These are phyloP conservation scores for Silurus asotus DNA, from an alignment of 2,113 vertebrate species.

Conservation along the genomic window DNA sequence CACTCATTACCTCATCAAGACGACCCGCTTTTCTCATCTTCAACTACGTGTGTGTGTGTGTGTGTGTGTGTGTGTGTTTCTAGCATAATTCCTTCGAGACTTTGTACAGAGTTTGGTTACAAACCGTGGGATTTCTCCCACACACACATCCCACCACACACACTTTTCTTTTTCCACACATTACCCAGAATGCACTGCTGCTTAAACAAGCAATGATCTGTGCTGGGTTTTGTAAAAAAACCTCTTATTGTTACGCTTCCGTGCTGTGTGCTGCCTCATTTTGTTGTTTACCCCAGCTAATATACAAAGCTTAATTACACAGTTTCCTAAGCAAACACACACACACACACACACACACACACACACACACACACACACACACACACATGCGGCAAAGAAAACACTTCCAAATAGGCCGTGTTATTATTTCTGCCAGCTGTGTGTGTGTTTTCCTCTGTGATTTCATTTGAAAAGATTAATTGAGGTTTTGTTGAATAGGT, in stretches of 20 bases:
- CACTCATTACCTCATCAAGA: background rate
- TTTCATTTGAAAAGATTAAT: constrained; percentile 22
- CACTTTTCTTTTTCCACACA: background rate
- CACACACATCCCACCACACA: no score
- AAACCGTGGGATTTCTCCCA: background rate
- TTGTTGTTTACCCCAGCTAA: constrained; percentile 11
- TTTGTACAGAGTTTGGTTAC: background rate
- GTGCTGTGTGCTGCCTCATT: background rate
- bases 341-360: background rate
- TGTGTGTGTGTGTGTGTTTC: background rate
- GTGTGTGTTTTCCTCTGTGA: background rate
- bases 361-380: background rate
- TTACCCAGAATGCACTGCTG: constrained; percentile 19
- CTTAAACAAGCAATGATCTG: constrained; percentile 38
- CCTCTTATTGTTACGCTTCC: constrained; percentile 10
- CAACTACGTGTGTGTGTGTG: background rate
- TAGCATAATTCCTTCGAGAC: background rate
- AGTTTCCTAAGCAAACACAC: constrained; percentile 11
- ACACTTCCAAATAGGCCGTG: background rate
- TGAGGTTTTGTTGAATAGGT: constrained; percentile 9
- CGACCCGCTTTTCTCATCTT: background rate
- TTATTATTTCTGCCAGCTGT: constrained; percentile 10
- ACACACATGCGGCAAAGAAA: background rate
- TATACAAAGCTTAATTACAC: constrained; percentile 29
- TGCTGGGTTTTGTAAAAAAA: background rate